phyloP scores from a whole-genome alignment of 1,140 invertebrate genomes.

The Penaeus japonicus region DNA sequence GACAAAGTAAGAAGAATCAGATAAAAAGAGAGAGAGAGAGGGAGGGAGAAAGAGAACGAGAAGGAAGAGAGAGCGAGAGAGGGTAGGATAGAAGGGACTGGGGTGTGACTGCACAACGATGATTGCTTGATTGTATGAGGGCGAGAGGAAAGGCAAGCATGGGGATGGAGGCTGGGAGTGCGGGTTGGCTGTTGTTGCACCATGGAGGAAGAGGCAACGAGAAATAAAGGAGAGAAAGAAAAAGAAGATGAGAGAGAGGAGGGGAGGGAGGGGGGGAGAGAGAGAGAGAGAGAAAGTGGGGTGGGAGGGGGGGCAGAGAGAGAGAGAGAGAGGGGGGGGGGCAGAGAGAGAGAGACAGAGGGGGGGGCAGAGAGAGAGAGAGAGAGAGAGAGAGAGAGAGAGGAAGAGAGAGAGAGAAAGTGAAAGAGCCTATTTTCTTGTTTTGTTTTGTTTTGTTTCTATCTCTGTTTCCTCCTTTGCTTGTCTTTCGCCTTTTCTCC shows the following conservation, averaged over 20 bases:
- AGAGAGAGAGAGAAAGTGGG: neutral
- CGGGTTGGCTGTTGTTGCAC: no score
- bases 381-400: no score
- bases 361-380: neutral
- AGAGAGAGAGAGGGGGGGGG: neutral
- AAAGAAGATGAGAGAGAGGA: neutral
- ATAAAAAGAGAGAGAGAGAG: neutral
- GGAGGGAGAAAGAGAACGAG: neutral
- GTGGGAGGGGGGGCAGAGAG: neutral
- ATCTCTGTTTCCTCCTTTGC: no score
- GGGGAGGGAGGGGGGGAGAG: neutral
- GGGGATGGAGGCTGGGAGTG: no score
- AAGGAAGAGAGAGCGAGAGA: no score
- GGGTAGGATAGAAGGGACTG: no score
- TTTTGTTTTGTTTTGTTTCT: no score
- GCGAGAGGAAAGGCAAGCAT: no score
- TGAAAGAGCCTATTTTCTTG: neutral
- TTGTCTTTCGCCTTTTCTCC: no score
- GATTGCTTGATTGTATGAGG: no score
- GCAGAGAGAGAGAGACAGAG: neutral
- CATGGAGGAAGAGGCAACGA: no score
- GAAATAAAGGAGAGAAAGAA: neutral
- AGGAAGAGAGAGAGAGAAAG: no score
- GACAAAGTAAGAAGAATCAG: neutral
- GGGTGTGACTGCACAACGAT: neutral